Conservation (phyloP, 2,888 invertebrate species). For the Hirtodrosophila histrioides region DNA sequence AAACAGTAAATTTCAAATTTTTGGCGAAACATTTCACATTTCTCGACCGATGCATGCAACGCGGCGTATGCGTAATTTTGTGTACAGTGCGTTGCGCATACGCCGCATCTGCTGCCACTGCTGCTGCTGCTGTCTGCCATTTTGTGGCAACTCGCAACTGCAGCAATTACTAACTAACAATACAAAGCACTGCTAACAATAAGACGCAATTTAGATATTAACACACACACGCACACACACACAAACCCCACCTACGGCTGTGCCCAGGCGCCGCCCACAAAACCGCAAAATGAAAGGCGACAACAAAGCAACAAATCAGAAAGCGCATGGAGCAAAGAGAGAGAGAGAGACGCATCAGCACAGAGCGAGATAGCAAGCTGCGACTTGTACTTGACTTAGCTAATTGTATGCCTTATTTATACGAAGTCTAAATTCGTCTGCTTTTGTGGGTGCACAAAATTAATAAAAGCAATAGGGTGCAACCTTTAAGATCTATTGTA, state of each 20-base stretch:
- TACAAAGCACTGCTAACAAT: conserved; percentile 3
- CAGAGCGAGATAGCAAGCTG: conserved; percentile 30
- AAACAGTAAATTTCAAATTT: conserved; percentile 16
- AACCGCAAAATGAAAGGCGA: conserved; percentile 54
- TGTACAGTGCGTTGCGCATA: conserved; percentile 34
- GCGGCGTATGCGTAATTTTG: conserved; percentile 53
- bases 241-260: conserved; percentile 45
- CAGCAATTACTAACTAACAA: conserved; percentile 7
- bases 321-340: conserved; percentile 17
- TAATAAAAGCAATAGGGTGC: too few relatives aligned
- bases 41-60: conserved; percentile 8
- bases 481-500: too few relatives aligned
- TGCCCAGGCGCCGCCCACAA: conserved; percentile 65
- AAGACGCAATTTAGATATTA: conserved; percentile 41
- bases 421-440: too few relatives aligned
- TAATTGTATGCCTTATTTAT: too few relatives aligned
- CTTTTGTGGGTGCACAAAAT: too few relatives aligned
- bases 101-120: conserved; percentile 25
- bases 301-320: conserved; percentile 52
- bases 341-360: conserved; percentile 22
- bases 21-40: conserved; percentile 11
- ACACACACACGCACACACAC: conserved; percentile 11
- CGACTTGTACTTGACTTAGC: too few relatives aligned
- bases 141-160: conserved; percentile 26
- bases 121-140: conserved; percentile 29